A percentile compares a stretch with the other conserved stretches of the same genome.
These are phyloP conservation scores for Eriosoma lanigerum DNA, from an alignment of 1,140 invertebrate species.

Conservation along the genomic window DNA sequence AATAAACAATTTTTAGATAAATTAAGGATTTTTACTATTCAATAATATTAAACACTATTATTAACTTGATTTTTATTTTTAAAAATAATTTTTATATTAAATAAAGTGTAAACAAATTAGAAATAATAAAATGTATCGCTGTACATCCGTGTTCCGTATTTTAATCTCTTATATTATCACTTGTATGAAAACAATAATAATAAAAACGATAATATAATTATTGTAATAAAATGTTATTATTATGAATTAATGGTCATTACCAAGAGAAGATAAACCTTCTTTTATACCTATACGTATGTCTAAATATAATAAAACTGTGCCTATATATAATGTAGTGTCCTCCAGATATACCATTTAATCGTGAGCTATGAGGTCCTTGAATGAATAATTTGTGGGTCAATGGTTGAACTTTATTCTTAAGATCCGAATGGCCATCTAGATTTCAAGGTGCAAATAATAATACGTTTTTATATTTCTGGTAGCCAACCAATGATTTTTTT, in stretches of 20 bases:
- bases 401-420: constrained; percentile 41
- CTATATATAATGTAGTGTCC: neutral
- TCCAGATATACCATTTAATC: constrained; percentile 1
- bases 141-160: constrained; percentile 27
- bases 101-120: too few species aligned
- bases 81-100: too few species aligned
- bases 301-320: neutral
- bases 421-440: neutral
- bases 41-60: too few species aligned
- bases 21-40: too few species aligned
- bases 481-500: neutral
- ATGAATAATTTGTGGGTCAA: constrained; percentile 46
- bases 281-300: neutral
- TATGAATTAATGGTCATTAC: neutral
- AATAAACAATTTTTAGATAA: too few species aligned
- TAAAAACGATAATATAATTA: neutral
- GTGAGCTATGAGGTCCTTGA: constrained; percentile 1
- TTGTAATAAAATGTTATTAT: neutral
- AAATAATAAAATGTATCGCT: too few species aligned
- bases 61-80: too few species aligned
- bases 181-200: neutral
- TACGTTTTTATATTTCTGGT: neutral
- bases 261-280: neutral
- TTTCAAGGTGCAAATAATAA: constrained; percentile 8
- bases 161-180: neutral